phyloP scores from a whole-genome alignment of 2,113 vertebrate species.

The Cariama cristata region DNA sequence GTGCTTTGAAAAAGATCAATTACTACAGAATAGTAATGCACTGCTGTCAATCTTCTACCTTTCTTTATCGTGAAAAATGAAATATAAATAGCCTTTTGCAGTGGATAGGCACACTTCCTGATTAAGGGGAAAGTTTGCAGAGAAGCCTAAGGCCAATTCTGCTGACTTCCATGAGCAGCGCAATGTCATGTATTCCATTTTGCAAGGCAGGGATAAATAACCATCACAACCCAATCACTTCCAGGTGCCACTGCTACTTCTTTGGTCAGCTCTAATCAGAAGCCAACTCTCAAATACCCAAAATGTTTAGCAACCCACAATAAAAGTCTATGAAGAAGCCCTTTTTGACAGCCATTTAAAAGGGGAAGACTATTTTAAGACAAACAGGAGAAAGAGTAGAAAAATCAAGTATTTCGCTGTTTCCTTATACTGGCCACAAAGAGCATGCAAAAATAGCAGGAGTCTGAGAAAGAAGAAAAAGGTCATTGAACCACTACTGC shows the following conservation, averaged over 20 bases:
- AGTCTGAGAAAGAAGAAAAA: not conserved
- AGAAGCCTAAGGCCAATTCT: not conserved
- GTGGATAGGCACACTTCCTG: not conserved
- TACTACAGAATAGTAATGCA: not conserved
- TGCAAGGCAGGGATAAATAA: not conserved
- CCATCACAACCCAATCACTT: not conserved
- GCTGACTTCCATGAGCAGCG: not conserved
- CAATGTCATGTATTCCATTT: not conserved
- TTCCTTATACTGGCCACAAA: not conserved
- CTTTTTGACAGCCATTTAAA: not conserved
- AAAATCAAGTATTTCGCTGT: not conserved
- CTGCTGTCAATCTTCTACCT: slow-evolving; percentile 30
- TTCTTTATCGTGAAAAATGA: slow-evolving; percentile 5
- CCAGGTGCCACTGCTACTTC: not conserved
- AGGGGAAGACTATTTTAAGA: not conserved
- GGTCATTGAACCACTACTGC: not conserved
- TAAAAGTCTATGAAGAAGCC: not conserved
- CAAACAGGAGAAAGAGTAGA: not conserved
- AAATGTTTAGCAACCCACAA: not conserved
- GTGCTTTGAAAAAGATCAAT: slow-evolving; percentile 40
- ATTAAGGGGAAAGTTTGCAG: not conserved
- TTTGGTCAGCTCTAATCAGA: not conserved
- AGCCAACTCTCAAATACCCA: not conserved
- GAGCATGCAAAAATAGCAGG: not conserved
- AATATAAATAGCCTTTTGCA: slow-evolving; percentile 19